Percentiles rank a stretch among this genome's conserved stretches.
Conservation (phyloP, 2,113 vertebrate genomes). For the Melanostigma gelatinosum region DNA sequence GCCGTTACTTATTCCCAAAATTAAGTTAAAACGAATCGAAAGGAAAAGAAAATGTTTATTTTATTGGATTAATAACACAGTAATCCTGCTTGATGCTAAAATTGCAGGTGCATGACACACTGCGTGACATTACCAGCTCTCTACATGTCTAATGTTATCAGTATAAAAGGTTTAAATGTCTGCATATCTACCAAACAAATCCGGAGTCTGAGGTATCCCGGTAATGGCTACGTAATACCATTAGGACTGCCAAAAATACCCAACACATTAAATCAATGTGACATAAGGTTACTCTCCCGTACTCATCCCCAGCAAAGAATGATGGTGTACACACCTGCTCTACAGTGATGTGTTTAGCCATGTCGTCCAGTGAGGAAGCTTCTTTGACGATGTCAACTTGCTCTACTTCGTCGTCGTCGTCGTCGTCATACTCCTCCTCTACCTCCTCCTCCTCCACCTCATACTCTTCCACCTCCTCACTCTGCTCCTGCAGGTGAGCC, state of each 20-base stretch:
- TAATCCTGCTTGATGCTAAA: neutral
- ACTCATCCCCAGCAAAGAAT: neutral
- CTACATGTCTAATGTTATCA: neutral
- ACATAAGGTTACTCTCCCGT: neutral
- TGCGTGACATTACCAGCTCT: neutral
- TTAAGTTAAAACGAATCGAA: no score
- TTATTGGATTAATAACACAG: neutral
- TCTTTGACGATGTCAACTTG: constrained; percentile 60
- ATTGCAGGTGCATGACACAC: neutral
- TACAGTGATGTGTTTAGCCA: constrained; percentile 94
- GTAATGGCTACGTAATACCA: constrained; percentile 30
- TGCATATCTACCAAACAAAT: constrained; percentile 30
- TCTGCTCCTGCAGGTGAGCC: constrained; percentile 27
- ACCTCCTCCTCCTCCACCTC: constrained; percentile 18
- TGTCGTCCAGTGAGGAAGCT: constrained; percentile 87
- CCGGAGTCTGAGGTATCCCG: neutral
- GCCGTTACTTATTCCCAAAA: no score
- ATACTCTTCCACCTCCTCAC: neutral
- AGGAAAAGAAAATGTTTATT: neutral
- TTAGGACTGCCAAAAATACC: neutral
- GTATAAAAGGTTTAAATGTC: neutral
- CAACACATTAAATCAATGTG: neutral
- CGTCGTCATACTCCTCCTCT: no score
- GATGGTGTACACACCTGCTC: constrained; percentile 86
- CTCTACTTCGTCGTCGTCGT: constrained; percentile 66